Percentiles rank a stretch among this genome's conserved stretches.
Conservation (phyloP, 2,113 vertebrate species). For the Corvus moneduloides region DNA sequence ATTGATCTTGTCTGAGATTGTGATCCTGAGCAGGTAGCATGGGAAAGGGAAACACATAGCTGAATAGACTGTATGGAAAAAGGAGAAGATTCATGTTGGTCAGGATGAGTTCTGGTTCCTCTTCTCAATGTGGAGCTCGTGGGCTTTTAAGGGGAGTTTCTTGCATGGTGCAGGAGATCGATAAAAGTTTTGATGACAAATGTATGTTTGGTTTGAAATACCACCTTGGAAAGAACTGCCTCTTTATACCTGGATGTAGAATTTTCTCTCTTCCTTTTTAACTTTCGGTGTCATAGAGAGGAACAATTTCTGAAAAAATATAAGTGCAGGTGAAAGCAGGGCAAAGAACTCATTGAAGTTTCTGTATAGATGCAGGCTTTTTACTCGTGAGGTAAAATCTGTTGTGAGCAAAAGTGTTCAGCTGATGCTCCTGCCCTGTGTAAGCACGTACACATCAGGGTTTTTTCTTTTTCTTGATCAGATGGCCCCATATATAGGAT, state of each 20-base stretch:
- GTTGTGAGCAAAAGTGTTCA: background rate
- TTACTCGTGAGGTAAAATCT: background rate
- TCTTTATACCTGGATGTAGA: background rate
- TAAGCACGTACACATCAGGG: background rate
- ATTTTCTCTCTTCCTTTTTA: background rate
- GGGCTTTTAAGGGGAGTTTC: background rate
- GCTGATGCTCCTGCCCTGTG: background rate
- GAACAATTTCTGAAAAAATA: background rate
- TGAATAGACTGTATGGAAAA: background rate
- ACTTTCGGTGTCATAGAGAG: background rate
- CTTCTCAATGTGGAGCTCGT: background rate
- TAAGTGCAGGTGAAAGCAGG: background rate
- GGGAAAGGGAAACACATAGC: background rate
- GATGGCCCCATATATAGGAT: background rate
- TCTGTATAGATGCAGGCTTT: background rate
- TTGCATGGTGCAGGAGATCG: background rate
- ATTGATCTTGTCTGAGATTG: background rate
- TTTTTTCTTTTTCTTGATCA: background rate
- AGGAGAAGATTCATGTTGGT: background rate
- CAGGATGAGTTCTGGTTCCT: background rate
- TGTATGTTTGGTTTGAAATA: background rate
- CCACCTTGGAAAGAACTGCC: background rate
- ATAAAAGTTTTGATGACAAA: background rate
- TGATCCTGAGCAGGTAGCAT: background rate
- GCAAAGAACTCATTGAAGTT: background rate